Evolutionary conservation across 2,113 vertebrate genomes (phyloP).

Genomic region (Acanthochromis polyacanthus): DNA sequence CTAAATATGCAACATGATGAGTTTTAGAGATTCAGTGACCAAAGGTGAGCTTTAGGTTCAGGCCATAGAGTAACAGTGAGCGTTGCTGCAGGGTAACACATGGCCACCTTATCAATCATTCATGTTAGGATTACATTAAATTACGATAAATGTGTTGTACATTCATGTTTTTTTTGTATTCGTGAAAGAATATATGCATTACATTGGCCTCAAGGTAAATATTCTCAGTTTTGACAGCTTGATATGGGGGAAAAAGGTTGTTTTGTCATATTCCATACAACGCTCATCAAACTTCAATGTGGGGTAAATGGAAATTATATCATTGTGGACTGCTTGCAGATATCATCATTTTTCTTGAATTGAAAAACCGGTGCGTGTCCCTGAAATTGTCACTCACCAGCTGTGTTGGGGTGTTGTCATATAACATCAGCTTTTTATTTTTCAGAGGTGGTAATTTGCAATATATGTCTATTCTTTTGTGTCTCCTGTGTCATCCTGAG

Average conservation of each 20-base stretch:
- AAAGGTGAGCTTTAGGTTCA: too few relatives aligned
- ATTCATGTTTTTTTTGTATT: constrained; percentile 1
- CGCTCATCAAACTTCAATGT: constrained; percentile 7
- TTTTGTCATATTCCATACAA: background rate
- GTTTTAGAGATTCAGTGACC: too few relatives aligned
- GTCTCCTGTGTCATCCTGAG: background rate
- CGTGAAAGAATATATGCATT: constrained; percentile 23
- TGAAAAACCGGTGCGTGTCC: background rate
- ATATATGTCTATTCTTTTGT: background rate
- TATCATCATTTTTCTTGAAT: background rate
- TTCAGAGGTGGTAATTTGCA: background rate
- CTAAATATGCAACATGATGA: too few relatives aligned
- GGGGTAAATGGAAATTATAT: constrained; percentile 16
- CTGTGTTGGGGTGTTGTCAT: background rate
- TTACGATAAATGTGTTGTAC: background rate
- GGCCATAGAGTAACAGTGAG: too few relatives aligned
- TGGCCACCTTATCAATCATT: constrained; percentile 6
- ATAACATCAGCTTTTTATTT: background rate
- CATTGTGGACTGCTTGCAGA: background rate
- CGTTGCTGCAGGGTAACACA: background rate
- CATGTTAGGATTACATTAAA: constrained; percentile 1
- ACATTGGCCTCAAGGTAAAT: constrained; percentile 21
- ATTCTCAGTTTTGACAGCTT: constrained; percentile 11
- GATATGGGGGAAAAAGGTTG: background rate
- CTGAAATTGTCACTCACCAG: background rate